Conservation (phyloP, 92 coral and sea anemone species). For the Muricea muricata region DNA sequence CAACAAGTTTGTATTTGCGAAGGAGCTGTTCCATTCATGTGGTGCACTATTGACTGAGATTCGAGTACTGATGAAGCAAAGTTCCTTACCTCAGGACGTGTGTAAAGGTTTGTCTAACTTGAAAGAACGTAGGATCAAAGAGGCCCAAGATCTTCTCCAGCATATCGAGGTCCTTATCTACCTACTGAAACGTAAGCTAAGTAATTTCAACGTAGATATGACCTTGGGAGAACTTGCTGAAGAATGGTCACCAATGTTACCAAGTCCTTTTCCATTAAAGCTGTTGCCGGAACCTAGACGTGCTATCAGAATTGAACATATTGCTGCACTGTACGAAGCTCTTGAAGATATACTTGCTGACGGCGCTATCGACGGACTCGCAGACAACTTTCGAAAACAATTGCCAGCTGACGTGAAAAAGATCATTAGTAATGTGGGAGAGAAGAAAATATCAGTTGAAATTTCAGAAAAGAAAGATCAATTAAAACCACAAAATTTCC, state of each 20-base stretch:
- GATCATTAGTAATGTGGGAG: not conserved
- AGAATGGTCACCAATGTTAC: slow-evolving; percentile 74
- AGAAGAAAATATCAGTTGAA: not conserved
- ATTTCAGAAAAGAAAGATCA: no score
- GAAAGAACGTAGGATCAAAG: slow-evolving; percentile 70
- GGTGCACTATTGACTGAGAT: slow-evolving; percentile 79
- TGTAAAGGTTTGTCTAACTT: slow-evolving; percentile 66
- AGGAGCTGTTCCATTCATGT: slow-evolving; percentile 87
- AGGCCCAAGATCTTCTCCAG: slow-evolving; percentile 80
- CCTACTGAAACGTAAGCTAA: slow-evolving; percentile 73
- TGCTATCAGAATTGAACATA: slow-evolving; percentile 76
- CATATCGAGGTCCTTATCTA: slow-evolving; percentile 90
- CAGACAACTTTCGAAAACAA: slow-evolving; percentile 58
- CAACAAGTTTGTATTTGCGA: slow-evolving; percentile 81
- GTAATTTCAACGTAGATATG: slow-evolving; percentile 59
- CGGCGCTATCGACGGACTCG: slow-evolving; percentile 75
- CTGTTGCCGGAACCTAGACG: slow-evolving; percentile 76
- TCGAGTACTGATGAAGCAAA: slow-evolving; percentile 70
- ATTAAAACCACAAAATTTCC: slow-evolving; percentile 30
- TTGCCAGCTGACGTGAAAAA: slow-evolving; percentile 48
- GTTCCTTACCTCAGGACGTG: slow-evolving; percentile 63
- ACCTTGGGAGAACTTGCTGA: slow-evolving; percentile 74
- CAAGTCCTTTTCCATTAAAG: slow-evolving; percentile 80
- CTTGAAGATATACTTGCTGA: slow-evolving; percentile 86
- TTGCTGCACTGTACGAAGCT: slow-evolving; percentile 87